Evolutionary conservation across 2,888 invertebrate species (phyloP), one percentile per base, ranked within the genome.

Genomic region (Digitonthophagus gazella): DNA sequence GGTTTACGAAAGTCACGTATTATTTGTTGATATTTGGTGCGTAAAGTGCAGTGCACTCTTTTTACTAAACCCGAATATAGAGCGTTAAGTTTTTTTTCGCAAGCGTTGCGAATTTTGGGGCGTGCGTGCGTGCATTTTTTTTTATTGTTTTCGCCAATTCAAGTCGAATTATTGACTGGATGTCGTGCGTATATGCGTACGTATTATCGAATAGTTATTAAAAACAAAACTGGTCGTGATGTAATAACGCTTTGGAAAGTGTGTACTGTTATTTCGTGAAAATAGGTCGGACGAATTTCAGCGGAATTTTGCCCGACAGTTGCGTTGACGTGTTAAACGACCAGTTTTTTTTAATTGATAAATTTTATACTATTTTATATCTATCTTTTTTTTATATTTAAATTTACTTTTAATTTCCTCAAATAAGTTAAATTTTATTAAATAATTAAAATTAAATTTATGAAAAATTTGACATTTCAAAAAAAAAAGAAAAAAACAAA

Each of bases 21-120:
- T 44, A 78, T 79, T 79, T 79, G 78, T 80, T 80, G 79, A 76
- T 80, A 80, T 80, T 75, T 80, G 78, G 80, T 80, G 80, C 80
- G 80, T 79, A 78, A 80, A 80, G 80, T 81, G 80, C 80, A 80
- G 78, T 78, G 79, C 76, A 77, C 78, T 78, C 77, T 69, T 76
- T 77, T n/a, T n/a, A n/a, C 76, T 71, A 11, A 77, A 79, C 78
- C 80, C 78, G 78, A 80, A 80, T 76, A 74, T 16, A 64, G 80
- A 80, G 80, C 80, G 79, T 78, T 81, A 80, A 77, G 65, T 68
- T 28, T 18, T 66, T 66, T 56, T 78, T 78, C 75, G n/a, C n/a
- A 74, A 72, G 74, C 76, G 77, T 75, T 74, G 77, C 76, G 77
- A 72, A 3, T 44, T 44, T 44, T 69, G 72, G 65, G 58, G 67